phyloP scores from a whole-genome alignment of 30 jellyfish, hydroid and myxozoan genomes.

The Aurelia aurita region DNA sequence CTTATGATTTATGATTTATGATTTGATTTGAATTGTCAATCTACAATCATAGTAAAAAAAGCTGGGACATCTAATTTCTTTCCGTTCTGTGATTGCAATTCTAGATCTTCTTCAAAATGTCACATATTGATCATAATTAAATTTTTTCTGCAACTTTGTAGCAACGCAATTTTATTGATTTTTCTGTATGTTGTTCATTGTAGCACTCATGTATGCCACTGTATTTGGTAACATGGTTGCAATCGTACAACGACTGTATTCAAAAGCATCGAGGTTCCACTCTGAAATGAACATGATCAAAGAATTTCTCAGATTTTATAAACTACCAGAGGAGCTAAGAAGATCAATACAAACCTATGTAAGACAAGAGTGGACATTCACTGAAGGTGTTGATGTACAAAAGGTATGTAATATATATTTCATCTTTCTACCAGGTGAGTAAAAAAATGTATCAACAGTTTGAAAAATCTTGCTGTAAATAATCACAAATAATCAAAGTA shows the following conservation, averaged over 20 bases:
- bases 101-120: no score
- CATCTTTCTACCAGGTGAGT: no score
- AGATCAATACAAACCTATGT: slow-evolving; percentile 81
- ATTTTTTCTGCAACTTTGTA: no score
- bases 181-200: neutral
- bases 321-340: slow-evolving; percentile 87
- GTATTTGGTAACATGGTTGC: slow-evolving; percentile 97
- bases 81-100: no score
- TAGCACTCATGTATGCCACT: slow-evolving; percentile 96
- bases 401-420: slow-evolving; percentile 43
- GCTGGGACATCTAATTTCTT: no score
- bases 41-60: no score
- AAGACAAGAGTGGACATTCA: slow-evolving; percentile 87
- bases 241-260: slow-evolving; percentile 82
- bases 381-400: slow-evolving; percentile 87
- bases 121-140: no score
- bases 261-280: slow-evolving; percentile 89
- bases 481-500: no score
- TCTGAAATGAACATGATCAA: slow-evolving; percentile 82
- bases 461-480: no score
- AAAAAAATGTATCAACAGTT: no score
- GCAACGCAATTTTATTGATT: neutral
- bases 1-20: no score
- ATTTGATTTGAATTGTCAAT: no score
- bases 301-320: slow-evolving; percentile 84